These are phyloP conservation scores for Harpalus rufipes DNA, from an alignment of 2,888 invertebrate genomes.

Conservation along the genomic window DNA sequence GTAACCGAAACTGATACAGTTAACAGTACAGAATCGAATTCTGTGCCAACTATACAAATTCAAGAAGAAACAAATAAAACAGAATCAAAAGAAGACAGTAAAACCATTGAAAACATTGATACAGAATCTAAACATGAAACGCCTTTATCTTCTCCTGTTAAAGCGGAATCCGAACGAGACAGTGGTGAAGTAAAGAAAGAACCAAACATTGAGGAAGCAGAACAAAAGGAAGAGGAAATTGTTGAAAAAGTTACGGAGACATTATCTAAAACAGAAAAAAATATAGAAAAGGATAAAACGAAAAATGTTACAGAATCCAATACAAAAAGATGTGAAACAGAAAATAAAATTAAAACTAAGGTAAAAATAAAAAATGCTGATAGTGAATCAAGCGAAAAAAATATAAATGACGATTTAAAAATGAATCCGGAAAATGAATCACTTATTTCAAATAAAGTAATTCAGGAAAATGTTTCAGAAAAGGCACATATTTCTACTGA, in stretches of 20 bases:
- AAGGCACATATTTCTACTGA: background rate
- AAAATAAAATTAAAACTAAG: background rate
- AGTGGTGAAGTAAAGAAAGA: background rate
- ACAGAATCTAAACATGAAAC: slow-evolving; percentile 1
- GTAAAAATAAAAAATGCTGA: background rate
- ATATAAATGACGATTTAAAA: background rate
- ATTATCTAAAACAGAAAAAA: background rate
- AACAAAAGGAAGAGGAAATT: background rate
- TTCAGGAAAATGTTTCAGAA: background rate
- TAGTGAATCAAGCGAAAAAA: background rate
- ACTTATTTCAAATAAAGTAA: background rate
- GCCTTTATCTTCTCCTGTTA: background rate
- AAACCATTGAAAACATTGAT: background rate
- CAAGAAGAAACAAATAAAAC: background rate
- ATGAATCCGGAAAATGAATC: background rate
- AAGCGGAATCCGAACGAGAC: too few species aligned
- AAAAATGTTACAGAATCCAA: background rate
- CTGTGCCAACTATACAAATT: background rate
- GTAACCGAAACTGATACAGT: background rate
- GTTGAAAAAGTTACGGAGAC: background rate
- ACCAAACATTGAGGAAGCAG: background rate
- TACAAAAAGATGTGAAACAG: background rate
- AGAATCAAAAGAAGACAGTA: background rate
- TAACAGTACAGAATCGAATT: background rate
- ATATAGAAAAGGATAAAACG: background rate